Conservation (phyloP, 2,888 invertebrate species). For the Drosophila neonasuta region DNA sequence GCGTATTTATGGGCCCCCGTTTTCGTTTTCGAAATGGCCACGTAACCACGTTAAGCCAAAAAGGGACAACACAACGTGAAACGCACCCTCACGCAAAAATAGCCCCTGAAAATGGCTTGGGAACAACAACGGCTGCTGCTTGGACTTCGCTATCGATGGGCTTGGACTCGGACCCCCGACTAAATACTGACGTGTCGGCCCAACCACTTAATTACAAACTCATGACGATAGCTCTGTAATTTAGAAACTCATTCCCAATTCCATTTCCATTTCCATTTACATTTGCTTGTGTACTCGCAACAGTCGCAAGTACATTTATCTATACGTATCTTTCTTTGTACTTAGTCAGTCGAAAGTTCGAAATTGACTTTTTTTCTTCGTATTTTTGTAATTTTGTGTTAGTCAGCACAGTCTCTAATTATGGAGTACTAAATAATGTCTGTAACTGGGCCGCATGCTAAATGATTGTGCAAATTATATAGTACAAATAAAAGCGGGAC, state of each 20-base stretch:
- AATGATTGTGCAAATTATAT: slow-evolving; percentile 61
- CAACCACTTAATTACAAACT: slow-evolving; percentile 62
- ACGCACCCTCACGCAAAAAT: slow-evolving; percentile 15
- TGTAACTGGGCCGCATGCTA: slow-evolving; percentile 27
- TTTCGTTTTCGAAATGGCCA: slow-evolving; percentile 48
- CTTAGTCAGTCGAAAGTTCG: slow-evolving; percentile 39
- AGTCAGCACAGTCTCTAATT: slow-evolving; percentile 43
- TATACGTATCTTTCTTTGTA: neutral
- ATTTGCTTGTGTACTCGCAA: neutral
- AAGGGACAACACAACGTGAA: slow-evolving; percentile 15
- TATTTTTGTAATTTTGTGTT: slow-evolving; percentile 6
- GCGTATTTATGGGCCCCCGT: slow-evolving; percentile 45
- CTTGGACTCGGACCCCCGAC: neutral
- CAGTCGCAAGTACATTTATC: slow-evolving; percentile 13
- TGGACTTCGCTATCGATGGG: slow-evolving; percentile 15
- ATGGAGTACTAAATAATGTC: slow-evolving; percentile 20
- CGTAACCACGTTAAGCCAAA: slow-evolving; percentile 59
- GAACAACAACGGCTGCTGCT: slow-evolving; percentile 62
- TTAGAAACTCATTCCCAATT: slow-evolving; percentile 37
- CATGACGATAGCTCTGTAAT: slow-evolving; percentile 59
- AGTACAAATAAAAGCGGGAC: slow-evolving; percentile 38
- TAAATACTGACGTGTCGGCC: slow-evolving; percentile 60
- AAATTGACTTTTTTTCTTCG: slow-evolving; percentile 9
- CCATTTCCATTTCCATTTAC: neutral
- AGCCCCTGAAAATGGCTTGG: slow-evolving; percentile 32